Evolutionary conservation across 2,797 vertebrate genomes (phyloP), one percentile per base, ranked within the genome.

Genomic region (Scomberomorus guttatus): DNA sequence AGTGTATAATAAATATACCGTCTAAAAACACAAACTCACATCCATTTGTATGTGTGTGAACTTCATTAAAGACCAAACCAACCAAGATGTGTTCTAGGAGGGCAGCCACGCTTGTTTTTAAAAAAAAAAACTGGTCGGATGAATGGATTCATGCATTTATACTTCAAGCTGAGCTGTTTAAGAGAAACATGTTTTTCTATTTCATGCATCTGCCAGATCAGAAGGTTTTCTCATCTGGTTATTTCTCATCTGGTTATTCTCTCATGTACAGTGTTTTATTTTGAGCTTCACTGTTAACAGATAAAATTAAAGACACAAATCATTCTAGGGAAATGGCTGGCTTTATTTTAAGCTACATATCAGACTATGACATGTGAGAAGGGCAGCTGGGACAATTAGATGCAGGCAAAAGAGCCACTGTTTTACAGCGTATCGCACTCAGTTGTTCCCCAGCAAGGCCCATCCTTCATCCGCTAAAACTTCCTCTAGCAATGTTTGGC

Each of bases 401-500:
- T 13, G 18, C 9, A 78, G 73, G 57, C 59, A 71, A 73, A 71
- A 78, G 62, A 85, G 64, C 52, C 71, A 81, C 60, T 65, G 68
- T 82, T 86, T 85, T 22, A 72, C 62, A 72, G 34, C 0, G 14
- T 3, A 61, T 18, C 51, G 59, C 29, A 18, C 61, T 82, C 20
- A 37, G 46, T 27, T 6, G 2, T 77, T 87, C 86, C 71, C 61
- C 46, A 74, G 66, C 56, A 62, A 39, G 17, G 18, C 50, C 29
- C 39, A 50, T 74, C 63, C 25, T 72, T 87, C 79, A 76, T 80
- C 58, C 57, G 73, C 66, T 79, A 34, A 79, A 69, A 77, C 70
- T 58, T 82, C 77, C 83, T 83, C 50, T 34, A 39, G 46, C 74
- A 66, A 64, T 17, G 29, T 78, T 81, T 91, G 89, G 85, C 81